Conservation (phyloP, 2,888 invertebrate species). For the Amaurobius ferox region DNA sequence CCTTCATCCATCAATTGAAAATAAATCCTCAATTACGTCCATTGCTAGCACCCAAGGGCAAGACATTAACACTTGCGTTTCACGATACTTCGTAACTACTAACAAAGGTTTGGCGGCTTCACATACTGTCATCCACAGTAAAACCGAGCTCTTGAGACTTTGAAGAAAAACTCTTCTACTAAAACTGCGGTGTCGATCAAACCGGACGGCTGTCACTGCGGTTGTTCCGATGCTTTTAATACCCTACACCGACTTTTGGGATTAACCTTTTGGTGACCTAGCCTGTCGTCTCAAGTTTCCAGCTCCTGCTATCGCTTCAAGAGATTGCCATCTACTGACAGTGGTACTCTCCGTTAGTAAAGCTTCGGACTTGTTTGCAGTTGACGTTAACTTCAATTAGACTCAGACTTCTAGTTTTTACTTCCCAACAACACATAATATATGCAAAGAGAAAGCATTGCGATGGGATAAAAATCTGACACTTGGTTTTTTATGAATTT, state of each 20-base stretch:
- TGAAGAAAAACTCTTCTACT: constrained; percentile 40
- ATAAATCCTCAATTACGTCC: background rate
- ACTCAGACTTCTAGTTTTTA: background rate
- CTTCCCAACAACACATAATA: too few relatives aligned
- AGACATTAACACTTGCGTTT: constrained; percentile 21
- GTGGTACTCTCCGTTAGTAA: constrained; percentile 11
- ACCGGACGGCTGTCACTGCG: constrained; percentile 44
- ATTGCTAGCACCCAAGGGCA: background rate
- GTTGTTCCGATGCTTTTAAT: constrained; percentile 49
- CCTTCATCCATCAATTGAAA: too few relatives aligned
- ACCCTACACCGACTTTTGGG: constrained; percentile 53
- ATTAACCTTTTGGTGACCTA: constrained; percentile 50
- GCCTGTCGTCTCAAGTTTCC: constrained; percentile 51
- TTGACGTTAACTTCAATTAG: constrained; percentile 2
- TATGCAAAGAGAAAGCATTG: too few relatives aligned
- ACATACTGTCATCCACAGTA: constrained; percentile 27
- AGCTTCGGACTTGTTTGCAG: constrained; percentile 30
- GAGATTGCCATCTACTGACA: constrained; percentile 30
- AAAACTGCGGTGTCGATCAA: constrained; percentile 52
- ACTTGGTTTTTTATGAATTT: too few relatives aligned
- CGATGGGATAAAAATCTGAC: too few relatives aligned
- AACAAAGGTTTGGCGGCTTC: constrained; percentile 18
- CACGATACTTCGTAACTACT: constrained; percentile 43
- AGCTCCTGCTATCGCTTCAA: constrained; percentile 44
- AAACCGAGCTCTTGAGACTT: constrained; percentile 22